Conservation (phyloP, 2,888 invertebrate genomes). For the Cantharis nigra region DNA sequence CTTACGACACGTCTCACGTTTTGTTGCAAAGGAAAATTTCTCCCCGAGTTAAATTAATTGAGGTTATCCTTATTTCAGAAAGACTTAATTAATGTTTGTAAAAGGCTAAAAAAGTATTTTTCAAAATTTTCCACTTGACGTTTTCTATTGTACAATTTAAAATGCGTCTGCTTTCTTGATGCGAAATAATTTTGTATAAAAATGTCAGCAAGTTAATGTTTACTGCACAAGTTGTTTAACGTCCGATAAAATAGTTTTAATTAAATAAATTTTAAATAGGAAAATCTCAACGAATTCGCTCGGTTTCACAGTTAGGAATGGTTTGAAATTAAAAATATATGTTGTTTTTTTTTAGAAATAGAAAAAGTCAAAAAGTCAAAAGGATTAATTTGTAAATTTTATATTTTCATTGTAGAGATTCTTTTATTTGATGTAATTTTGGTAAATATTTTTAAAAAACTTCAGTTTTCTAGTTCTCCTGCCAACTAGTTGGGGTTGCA, state of each 20-base stretch:
- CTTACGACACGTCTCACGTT: neutral
- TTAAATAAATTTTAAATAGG: no score
- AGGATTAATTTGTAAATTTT: no score
- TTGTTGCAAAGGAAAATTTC: neutral
- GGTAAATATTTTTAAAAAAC: no score
- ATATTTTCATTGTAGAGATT: no score
- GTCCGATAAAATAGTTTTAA: neutral
- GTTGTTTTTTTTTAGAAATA: no score
- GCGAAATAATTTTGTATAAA: neutral
- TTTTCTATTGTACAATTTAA: neutral
- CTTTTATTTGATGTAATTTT: no score
- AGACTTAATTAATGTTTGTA: neutral
- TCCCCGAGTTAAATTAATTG: neutral
- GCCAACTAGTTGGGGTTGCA: no score
- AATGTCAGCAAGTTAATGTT: neutral
- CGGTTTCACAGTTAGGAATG: no score
- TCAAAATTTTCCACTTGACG: neutral
- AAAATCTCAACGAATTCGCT: no score
- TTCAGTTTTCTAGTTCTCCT: no score
- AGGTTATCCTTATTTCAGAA: neutral
- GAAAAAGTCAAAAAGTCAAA: no score
- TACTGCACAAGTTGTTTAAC: neutral
- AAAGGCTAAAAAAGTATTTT: neutral
- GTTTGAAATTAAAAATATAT: no score
- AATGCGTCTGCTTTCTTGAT: neutral